Evolutionary conservation across 2,888 invertebrate species (phyloP), one percentile per base, ranked within the genome.

Genomic region (Rhagonycha lutea): DNA sequence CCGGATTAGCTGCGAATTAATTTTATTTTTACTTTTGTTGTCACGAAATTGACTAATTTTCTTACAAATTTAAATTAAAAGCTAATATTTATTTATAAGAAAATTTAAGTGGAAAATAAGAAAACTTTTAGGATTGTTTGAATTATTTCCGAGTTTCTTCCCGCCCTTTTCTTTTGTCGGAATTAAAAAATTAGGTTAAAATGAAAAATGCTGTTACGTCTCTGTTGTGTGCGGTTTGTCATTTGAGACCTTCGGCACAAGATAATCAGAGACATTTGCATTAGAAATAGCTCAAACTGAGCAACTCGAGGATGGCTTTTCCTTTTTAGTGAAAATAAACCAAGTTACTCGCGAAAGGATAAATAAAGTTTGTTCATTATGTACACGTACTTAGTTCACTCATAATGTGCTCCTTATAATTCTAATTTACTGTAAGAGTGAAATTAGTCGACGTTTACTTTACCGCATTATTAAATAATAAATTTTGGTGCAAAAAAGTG

Each of bases 351-450:
- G 78, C 80, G 81, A 84, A 84, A 85, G 84, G 84, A 85, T 84
- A 84, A 85, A 85, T 85, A 84, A 86, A 86, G 84, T 86, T 85
- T 84, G 83, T 83, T 86, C 85, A 85, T 86, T 86, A 85, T 82
- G 82, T 82, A 81, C 84, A 83, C 69, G 63, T 65, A 65, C 24
- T 65, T 81, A 83, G 81, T 81, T 83, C 81, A 80, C 80, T 82
- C 81, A 83, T 82, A 82, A 82, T 80, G 81, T 81, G 81, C 82
- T 81, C 76, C 70, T 70, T 76, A 76, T 62, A 73, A 62, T 73
- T 69, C 69, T 76, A 76, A 76, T 76, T 70, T 74, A n/a, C 18
- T 73, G 23, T 65, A 65, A 65, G 26, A 26, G 24, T 24, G 24
- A 65, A 65, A 65, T 26, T 65, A 65, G 23, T 65, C 63, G 63